These are phyloP conservation scores for Ctenomys sociabilis DNA, from an alignment of 2,113 vertebrate genomes.

Conservation along the genomic window DNA sequence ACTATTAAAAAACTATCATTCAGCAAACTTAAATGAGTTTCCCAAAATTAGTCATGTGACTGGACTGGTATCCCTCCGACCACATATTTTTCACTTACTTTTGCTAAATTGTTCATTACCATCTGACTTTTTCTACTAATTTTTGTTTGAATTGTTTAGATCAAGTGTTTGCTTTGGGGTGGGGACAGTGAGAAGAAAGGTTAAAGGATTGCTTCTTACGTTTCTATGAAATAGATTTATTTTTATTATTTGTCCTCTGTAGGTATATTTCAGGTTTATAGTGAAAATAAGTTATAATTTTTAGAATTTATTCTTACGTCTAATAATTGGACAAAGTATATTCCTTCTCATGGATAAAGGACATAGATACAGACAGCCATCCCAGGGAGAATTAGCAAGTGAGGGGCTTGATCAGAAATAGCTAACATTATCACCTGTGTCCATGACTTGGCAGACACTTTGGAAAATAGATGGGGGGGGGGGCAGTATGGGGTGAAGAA, in stretches of 20 bases:
- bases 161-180: conserved; percentile 48
- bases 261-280: background rate
- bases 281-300: conserved; percentile 43
- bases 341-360: background rate
- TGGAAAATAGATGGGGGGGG: conserved; percentile 46
- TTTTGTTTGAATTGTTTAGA: conserved; percentile 57
- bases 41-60: background rate
- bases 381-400: background rate
- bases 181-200: background rate
- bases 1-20: background rate
- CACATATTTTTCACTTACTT: background rate
- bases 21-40: background rate
- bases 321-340: conserved; percentile 14
- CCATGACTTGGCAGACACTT: conserved; percentile 66
- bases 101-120: background rate
- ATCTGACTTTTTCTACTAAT: background rate
- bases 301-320: conserved; percentile 34
- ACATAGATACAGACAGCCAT: background rate
- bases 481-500: conserved; percentile 72
- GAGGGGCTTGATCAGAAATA: conserved; percentile 51
- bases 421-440: conserved; percentile 59
- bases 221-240: conserved; percentile 17
- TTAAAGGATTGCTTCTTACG: conserved; percentile 53
- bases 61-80: background rate
- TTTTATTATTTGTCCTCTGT: conserved; percentile 26